phyloP scores from a whole-genome alignment of 2,888 invertebrate genomes.

The Aphodius sticticus region DNA sequence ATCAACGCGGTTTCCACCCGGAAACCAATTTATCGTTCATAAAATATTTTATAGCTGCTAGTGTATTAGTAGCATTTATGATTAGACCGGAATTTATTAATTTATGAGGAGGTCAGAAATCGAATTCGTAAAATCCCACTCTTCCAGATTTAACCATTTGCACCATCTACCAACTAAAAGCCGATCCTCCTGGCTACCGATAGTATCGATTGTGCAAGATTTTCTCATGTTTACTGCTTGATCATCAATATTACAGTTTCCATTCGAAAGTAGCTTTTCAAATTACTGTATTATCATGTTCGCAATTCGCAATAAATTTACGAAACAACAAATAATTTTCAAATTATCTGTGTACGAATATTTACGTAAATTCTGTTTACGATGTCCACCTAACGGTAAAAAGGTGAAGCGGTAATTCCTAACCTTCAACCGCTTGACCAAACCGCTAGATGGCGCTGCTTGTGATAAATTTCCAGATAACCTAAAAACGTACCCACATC shows the following conservation, averaged over 20 bases:
- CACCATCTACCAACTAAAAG: not conserved
- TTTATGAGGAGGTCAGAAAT: not conserved
- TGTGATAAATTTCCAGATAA: not conserved
- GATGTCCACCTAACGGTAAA: not conserved
- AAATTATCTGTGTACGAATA: no score
- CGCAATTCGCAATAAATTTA: not conserved
- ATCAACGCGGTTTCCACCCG: no score
- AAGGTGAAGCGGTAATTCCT: not conserved
- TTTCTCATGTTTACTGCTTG: no score
- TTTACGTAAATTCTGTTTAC: not conserved
- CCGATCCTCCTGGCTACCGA: not conserved
- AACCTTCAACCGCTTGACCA: not conserved
- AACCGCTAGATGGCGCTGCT: not conserved
- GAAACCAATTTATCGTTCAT: no score
- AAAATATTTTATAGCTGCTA: no score
- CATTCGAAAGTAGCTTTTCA: not conserved
- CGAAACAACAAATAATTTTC: not conserved
- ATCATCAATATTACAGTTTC: not conserved
- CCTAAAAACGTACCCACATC: not conserved
- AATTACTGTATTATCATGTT: not conserved
- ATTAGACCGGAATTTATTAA: not conserved
- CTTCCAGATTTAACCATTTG: not conserved
- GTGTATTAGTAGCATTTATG: no score
- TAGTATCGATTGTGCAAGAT: no score
- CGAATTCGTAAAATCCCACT: not conserved